Evolutionary conservation across 2,797 vertebrate species (phyloP).

Genomic region (Scyliorhinus canicula): DNA sequence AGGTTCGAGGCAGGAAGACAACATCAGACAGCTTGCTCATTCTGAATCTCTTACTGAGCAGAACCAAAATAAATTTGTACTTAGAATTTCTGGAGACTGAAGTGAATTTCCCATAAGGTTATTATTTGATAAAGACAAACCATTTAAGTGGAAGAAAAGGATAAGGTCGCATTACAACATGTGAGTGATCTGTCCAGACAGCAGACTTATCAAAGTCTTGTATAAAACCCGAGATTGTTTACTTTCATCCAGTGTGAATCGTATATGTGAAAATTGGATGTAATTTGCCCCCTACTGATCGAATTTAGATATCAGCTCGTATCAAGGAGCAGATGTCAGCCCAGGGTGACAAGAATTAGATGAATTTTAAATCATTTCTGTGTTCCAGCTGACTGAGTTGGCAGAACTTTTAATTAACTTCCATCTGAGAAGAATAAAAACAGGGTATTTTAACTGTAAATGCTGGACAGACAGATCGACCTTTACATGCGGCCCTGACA

Average conservation of each 20-base stretch:
- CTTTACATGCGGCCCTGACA: not conserved
- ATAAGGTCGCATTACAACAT: not conserved
- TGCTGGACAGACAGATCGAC: not conserved
- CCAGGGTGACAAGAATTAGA: not conserved
- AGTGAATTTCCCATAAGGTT: not conserved
- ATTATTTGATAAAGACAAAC: not conserved
- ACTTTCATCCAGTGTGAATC: not conserved
- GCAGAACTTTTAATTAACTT: not conserved
- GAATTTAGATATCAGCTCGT: not conserved
- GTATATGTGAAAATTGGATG: not conserved
- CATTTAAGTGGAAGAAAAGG: not conserved
- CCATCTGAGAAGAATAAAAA: too few species aligned
- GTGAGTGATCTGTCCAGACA: not conserved
- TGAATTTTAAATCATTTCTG: not conserved
- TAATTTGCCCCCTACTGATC: not conserved
- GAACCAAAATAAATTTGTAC: not conserved
- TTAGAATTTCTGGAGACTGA: not conserved
- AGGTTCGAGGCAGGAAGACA: not conserved
- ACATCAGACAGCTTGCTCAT: not conserved
- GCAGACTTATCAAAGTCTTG: not conserved
- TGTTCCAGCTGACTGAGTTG: not conserved
- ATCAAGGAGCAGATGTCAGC: not conserved
- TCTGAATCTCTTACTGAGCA: not conserved
- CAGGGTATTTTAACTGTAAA: not conserved
- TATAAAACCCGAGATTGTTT: not conserved